These are phyloP conservation scores for Tenthredo amoena DNA, from an alignment of 2,888 invertebrate genomes.

Conservation along the genomic window DNA sequence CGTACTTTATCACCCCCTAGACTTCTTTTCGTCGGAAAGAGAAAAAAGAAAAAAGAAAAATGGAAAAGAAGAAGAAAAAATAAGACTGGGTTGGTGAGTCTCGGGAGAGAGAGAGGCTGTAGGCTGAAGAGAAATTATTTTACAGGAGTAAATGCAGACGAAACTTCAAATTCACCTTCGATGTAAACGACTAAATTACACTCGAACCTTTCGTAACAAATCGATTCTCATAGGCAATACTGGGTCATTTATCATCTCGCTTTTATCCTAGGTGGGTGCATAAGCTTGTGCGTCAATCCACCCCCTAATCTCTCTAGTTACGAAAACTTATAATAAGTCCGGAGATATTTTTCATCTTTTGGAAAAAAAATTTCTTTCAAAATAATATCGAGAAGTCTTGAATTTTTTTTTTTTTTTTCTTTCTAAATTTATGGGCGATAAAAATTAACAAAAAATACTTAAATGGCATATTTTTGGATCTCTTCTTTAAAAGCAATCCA, in stretches of 20 bases:
- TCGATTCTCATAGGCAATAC: conserved; percentile 16
- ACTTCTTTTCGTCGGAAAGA: background rate
- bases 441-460: background rate
- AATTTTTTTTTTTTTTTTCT: background rate
- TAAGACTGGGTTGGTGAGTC: background rate
- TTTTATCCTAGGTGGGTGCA: background rate
- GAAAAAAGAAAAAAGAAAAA: background rate
- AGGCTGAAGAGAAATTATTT: background rate
- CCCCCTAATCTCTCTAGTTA: background rate
- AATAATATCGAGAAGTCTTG: background rate
- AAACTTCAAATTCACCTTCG: background rate
- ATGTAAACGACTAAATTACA: background rate
- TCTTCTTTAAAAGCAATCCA: background rate
- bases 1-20: background rate
- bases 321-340: background rate
- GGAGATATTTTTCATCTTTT: background rate
- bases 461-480: background rate
- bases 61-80: background rate
- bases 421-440: no score
- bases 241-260: background rate
- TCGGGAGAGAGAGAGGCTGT: background rate
- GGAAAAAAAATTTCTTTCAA: no score
- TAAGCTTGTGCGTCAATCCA: background rate
- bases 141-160: background rate
- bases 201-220: background rate